Evolutionary conservation across 2,797 vertebrate genomes (phyloP).

Genomic region (Pangasius sanitwongsei): DNA sequence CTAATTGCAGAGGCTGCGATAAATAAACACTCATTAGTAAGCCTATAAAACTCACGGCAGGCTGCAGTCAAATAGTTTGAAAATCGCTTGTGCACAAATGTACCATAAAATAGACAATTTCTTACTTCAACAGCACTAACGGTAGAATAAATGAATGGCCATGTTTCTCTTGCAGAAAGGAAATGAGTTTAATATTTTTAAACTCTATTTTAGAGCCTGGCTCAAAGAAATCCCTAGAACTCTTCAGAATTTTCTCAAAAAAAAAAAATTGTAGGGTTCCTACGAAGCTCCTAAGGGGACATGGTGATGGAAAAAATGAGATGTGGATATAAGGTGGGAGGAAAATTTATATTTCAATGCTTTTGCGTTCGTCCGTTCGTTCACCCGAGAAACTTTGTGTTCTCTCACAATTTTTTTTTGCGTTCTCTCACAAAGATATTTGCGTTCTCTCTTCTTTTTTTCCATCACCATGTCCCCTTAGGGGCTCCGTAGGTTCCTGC

Average conservation of each 20-base stretch:
- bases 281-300: neutral
- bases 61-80: conserved; percentile 53
- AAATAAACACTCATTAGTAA: conserved; percentile 56
- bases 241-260: neutral
- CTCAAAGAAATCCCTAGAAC: neutral
- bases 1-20: conserved; percentile 53
- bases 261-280: neutral
- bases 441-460: no score
- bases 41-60: conserved; percentile 56
- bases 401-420: no score
- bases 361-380: no score
- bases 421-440: no score
- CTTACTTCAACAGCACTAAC: conserved; percentile 58
- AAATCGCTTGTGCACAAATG: conserved; percentile 34
- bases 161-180: conserved; percentile 49
- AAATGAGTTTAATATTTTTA: neutral
- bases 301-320: no score
- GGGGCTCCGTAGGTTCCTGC: no score
- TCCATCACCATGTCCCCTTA: no score
- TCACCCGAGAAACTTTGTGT: no score
- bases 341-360: no score
- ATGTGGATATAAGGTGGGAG: no score
- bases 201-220: neutral
- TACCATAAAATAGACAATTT: conserved; percentile 57
- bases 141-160: conserved; percentile 56